A percentile compares a stretch with the other conserved stretches of the same genome.
phyloP scores from a whole-genome alignment of 2,888 invertebrate species.

The Mechanitis mazaeus region DNA sequence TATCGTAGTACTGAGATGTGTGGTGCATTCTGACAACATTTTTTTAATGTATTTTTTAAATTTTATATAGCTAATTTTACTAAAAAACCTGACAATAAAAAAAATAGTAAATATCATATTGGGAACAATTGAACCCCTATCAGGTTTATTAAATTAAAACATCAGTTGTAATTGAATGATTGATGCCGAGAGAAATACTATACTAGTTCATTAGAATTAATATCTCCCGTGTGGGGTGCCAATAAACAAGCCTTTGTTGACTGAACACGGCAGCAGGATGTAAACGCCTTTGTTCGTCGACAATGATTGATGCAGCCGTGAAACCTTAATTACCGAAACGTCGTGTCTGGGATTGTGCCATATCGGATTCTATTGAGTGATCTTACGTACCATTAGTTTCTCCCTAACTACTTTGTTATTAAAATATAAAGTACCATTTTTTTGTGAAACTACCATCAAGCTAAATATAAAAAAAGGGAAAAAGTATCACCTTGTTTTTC shows the following conservation, averaged over 20 bases:
- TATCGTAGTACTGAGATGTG: background rate
- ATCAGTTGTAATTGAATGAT: background rate
- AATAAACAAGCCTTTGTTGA: conserved; percentile 27
- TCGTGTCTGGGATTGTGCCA: conserved; percentile 6
- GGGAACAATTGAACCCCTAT: background rate
- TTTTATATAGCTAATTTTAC: too few relatives aligned
- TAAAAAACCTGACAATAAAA: too few relatives aligned
- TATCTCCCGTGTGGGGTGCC: conserved; percentile 10
- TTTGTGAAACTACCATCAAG: background rate
- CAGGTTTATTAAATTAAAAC: background rate
- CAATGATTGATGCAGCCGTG: conserved; percentile 25
- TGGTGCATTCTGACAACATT: background rate
- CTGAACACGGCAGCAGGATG: conserved; percentile 10
- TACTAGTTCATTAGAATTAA: conserved; percentile 5
- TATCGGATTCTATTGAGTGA: conserved; percentile 10
- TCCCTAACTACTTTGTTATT: conserved; percentile 3
- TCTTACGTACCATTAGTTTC: conserved; percentile 9
- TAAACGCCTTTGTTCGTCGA: conserved; percentile 21
- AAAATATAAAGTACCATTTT: background rate
- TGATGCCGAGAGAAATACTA: conserved; percentile 2
- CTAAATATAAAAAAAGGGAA: too few relatives aligned
- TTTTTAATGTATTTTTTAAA: too few relatives aligned
- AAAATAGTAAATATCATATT: too few relatives aligned
- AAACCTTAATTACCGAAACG: conserved; percentile 18
- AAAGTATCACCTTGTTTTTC: too few relatives aligned